Evolutionary conservation across 2,888 invertebrate species (phyloP), one percentile per base, ranked within the genome.

Genomic region (Selenia dentaria): DNA sequence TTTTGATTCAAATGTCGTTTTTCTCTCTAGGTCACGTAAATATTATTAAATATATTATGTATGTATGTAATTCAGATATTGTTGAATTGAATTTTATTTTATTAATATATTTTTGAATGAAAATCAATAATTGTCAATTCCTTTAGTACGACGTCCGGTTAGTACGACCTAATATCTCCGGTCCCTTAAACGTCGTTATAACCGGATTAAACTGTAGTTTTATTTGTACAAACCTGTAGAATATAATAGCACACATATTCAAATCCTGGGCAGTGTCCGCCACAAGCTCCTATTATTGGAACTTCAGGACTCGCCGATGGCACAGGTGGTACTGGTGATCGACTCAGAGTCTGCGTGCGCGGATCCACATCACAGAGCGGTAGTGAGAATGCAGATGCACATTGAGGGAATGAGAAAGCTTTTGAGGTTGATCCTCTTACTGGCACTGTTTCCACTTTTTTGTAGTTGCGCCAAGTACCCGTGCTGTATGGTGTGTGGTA

Each of bases 241-340:
- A 94, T 93, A 75, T 94, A 93, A 78, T 94, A 94, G 82, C 94
- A 94, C 61, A 94, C 93, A 86, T 93, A 94, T 87, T 94, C 94
- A 84, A 93, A 93, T 54, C 93, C 93, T 54, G 93, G 93, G 58
- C 94, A 94, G 69, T 93, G 93, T 2, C 94, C 94, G 6, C 94
- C 94, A 74, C 94, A 94, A 13, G 94, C 94, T 52, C 93, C 92
- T 48, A 93, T 92, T 31, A 92, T 91, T 36, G 92, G 92, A 44
- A 89, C 90, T 67, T 91, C 91, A 48, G 91, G 90, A 57, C 84
- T 90, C 9, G 77, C 73, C 4, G 89, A 80, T 4, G 81, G 76
- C 26, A 74, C 54, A 0, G 85, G 79, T 12, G 86, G 81, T 10
- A 80, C 62, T 0, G 85, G 84, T 1, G 87, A 81, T 2, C 74